Conservation (phyloP, 2,888 invertebrate genomes). For the Cetonia aurata region DNA sequence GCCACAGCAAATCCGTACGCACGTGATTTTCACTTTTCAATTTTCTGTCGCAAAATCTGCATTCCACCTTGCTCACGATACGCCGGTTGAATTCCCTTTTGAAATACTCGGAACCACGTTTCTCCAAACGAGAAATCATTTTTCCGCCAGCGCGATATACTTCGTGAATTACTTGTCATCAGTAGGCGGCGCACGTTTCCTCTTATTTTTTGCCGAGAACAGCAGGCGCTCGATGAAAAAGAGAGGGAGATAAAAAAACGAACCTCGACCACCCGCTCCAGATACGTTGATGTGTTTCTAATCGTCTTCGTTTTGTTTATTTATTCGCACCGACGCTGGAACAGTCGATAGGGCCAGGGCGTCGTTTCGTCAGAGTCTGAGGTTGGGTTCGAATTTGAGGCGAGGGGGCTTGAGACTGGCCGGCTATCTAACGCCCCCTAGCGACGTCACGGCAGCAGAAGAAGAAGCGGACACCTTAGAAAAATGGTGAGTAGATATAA, state of each 20-base stretch:
- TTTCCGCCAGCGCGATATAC: neutral
- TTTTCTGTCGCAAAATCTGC: no score
- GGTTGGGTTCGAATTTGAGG: conserved; percentile 68
- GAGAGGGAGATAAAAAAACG: no score
- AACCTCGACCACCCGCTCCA: no score
- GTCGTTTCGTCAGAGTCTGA: conserved; percentile 72
- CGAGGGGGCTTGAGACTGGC: conserved; percentile 70
- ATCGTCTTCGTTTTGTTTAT: conserved; percentile 4
- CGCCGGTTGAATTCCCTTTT: no score
- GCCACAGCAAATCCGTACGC: neutral
- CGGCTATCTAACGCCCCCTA: conserved; percentile 72
- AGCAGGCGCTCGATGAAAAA: conserved; percentile 1
- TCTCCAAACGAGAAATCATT: neutral
- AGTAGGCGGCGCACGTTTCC: conserved; percentile 3
- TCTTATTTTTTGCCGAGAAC: conserved; percentile 6
- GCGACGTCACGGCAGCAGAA: conserved; percentile 74
- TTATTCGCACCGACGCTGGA: conserved; percentile 37
- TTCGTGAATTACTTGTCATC: neutral
- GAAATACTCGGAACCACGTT: no score
- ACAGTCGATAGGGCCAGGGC: conserved; percentile 76
- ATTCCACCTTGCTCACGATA: no score
- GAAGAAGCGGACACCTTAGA: conserved; percentile 70
- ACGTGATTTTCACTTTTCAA: neutral
- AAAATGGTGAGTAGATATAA: conserved; percentile 61
- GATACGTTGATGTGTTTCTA: conserved; percentile 19